These are phyloP conservation scores for Erpobdella octoculata DNA, from an alignment of 2,888 invertebrate species.

Conservation along the genomic window DNA sequence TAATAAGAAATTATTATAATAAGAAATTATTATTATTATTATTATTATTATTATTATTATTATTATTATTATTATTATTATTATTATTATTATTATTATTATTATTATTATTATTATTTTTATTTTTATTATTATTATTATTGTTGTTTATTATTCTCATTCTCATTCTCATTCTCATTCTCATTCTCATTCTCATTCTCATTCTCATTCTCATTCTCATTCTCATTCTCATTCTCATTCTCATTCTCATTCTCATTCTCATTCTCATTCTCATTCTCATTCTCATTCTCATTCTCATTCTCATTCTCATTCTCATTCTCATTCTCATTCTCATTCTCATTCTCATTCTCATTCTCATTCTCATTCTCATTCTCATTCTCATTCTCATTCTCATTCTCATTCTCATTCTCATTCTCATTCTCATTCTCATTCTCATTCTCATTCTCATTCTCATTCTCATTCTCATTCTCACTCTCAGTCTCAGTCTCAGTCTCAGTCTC, in stretches of 20 bases:
- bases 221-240: neutral
- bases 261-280: neutral
- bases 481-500: constrained; percentile 25
- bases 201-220: neutral
- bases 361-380: too few relatives aligned
- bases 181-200: neutral
- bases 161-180: neutral
- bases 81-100: neutral
- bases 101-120: neutral
- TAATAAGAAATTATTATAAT: too few relatives aligned
- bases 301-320: too few relatives aligned
- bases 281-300: too few relatives aligned
- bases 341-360: too few relatives aligned
- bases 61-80: neutral
- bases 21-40: too few relatives aligned
- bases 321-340: too few relatives aligned
- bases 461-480: constrained; percentile 27
- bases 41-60: too few relatives aligned
- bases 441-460: constrained; percentile 29
- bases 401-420: too few relatives aligned
- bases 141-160: neutral
- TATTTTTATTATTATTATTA: neutral
- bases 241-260: neutral
- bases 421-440: too few relatives aligned
- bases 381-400: too few relatives aligned